Base-by-base conservation (phyloP, 2,888 invertebrate species). In the Ochropacha duplaris region DNA sequence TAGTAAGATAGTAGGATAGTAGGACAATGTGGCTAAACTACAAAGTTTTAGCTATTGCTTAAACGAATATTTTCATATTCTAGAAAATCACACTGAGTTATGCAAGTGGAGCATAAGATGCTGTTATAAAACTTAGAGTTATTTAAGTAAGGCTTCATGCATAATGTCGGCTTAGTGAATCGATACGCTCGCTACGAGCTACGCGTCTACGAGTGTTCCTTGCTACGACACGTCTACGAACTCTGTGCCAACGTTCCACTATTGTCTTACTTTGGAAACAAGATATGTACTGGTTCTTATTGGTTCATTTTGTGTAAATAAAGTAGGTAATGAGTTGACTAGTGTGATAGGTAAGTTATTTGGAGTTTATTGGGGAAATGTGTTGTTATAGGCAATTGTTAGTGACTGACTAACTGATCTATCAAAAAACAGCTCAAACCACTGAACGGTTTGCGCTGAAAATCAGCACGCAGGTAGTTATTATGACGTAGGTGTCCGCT, bases 261-360 rank as follows among this genome's bases (percentile, higher is more conserved):
- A 61, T 71, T 60, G 54, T 60, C 61, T 74, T 74, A 70, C 74
- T 69, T 28, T 68, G 69, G 62, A 70, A 62, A 57, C 64, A 64
- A 64, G 61, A 61, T 16, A 8, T 6, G 44, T 9, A 44, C 6
- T 9, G 9, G 19, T 44, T 44, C 19, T 44, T 44, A 44, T 44
- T 44, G 19, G 9, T 19, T 44, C 8, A 11, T 36, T 36, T 11
- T 9, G 19, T 44, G 44, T 44, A 19, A 19, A 39, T 39, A 16
- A 44, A 16, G 39, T 19, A n/a, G 4, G n/a, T 36, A 36, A 34
- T 39, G 6, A 0, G 19, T 19, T 9, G 8, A 44, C 16, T n/a
- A 8, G 19, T 19, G 44, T 28, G 12, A 50, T 16, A 26, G 14
- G 50, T 28, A 26, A 50, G 26, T n/a, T 36, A 36, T 36, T 36